These are phyloP conservation scores for Nemopilema nomurai DNA, from an alignment of 30 jellyfish, hydroid and myxozoan genomes.

Conservation along the genomic window DNA sequence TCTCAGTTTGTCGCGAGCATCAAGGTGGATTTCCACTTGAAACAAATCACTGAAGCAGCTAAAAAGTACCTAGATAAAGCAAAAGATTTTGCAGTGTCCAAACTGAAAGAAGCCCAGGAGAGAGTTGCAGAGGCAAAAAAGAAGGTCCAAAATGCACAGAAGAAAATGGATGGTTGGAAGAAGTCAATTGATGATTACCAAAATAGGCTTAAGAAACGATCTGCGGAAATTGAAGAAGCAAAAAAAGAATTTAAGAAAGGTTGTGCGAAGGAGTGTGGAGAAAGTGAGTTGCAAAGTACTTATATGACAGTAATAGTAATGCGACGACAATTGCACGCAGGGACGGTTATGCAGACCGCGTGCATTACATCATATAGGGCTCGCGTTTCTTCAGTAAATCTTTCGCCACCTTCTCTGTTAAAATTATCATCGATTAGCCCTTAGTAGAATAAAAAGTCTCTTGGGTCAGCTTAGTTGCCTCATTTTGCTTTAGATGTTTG, in stretches of 20 bases:
- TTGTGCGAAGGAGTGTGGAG: slow-evolving; percentile 38
- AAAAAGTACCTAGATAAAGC: slow-evolving; percentile 1
- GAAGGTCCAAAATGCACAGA: background rate
- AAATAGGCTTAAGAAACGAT: background rate
- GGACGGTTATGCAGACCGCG: no score
- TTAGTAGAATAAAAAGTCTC: no score
- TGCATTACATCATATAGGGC: no score
- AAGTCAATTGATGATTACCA: slow-evolving; percentile 11
- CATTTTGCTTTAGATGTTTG: no score
- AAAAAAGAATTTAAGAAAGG: background rate
- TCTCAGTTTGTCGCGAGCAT: slow-evolving; percentile 9
- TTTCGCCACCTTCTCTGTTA: no score
- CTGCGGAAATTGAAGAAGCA: slow-evolving; percentile 38
- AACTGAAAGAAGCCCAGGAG: slow-evolving; percentile 18
- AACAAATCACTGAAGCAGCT: slow-evolving; percentile 8
- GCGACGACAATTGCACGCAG: background rate
- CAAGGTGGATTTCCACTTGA: slow-evolving; percentile 7
- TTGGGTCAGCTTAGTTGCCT: no score
- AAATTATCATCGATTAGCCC: no score
- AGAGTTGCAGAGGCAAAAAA: slow-evolving; percentile 14
- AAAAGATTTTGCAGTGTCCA: slow-evolving; percentile 2
- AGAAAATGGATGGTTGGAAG: slow-evolving; percentile 39
- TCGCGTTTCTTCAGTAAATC: no score
- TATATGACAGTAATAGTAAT: background rate
- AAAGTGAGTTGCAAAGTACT: background rate